Evolutionary conservation across 2,797 vertebrate species (phyloP), one percentile per base, ranked within the genome.

Genomic region (Aplochiton taeniatus): DNA sequence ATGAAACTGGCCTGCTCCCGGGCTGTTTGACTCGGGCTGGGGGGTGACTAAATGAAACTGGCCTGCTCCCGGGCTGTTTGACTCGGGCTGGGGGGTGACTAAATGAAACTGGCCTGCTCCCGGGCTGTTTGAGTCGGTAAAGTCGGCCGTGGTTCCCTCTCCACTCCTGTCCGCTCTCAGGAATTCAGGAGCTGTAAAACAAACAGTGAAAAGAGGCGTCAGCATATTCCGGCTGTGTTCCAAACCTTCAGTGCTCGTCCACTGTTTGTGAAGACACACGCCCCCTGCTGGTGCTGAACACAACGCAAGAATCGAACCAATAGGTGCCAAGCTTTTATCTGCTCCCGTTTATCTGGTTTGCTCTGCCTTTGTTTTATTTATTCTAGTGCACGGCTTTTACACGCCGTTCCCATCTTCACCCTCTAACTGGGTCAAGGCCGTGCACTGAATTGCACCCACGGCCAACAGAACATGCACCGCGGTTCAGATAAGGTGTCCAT

Each of bases 121-220:
- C 76, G n/a, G n/a, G n/a, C n/a, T n/a, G n/a, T 82, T 72, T 60
- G 71, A 55, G 70, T 83, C 68, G 79, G 73, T 47, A 81, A 67
- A 80, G 44, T n/a, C 11, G 16, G 41, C 16, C 68, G 53, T 17
- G 16, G 19, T 19, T 53, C 31, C 56, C 55, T 47, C 6, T 18
- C 11, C 43, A 8, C 78, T 79, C 63, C 77, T 88, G 31, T 31
- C 73, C 74, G 74, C 79, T 86, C 82, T 87, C 71, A 89, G 89
- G 88, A 90, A 90, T 93, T 80, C 84, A 83, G 77, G 77, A 82
- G 75, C 82, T 87, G 84, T 89, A 88, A 85, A 90, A 86, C 85
- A 91, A 91, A 91, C 83, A 86, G 74, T 70, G 76, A 88, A 90
- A 80, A 73, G 80, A 70, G 58, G n/a, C 48, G 80, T 93, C 91